A percentile compares a stretch with the other conserved stretches of the same genome.
phyloP scores from a whole-genome alignment of 2,797 vertebrate species.

The Onychomys torridus region DNA sequence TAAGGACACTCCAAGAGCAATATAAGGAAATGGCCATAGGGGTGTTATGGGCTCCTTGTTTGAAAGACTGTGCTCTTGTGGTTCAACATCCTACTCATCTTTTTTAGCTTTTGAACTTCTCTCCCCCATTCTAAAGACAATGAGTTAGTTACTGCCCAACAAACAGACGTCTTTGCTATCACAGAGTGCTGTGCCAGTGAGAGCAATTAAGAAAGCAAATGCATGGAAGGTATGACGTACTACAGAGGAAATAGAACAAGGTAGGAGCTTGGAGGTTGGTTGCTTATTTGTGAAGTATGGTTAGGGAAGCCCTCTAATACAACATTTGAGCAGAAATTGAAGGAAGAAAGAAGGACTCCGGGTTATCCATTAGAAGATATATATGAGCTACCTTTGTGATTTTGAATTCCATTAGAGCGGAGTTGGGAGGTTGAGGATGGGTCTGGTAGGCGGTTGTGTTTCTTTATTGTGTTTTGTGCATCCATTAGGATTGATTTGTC shows the following conservation, averaged over 20 bases:
- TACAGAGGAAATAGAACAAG: neutral
- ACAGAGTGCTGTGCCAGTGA: neutral
- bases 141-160: neutral
- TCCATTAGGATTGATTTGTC: neutral
- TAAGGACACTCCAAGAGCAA: neutral
- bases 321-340: neutral
- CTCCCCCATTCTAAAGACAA: neutral
- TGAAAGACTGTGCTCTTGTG: neutral
- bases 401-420: neutral
- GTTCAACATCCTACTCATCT: neutral
- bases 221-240: neutral
- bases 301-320: neutral
- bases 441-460: neutral
- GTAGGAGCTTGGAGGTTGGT: neutral
- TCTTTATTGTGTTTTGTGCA: neutral
- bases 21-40: neutral
- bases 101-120: neutral
- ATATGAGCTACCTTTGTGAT: neutral
- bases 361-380: neutral
- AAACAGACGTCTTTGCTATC: neutral
- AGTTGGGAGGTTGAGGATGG: neutral
- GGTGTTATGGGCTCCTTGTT: neutral
- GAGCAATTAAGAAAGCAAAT: conserved; percentile 4
- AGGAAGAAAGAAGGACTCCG: neutral
- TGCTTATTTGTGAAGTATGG: neutral